Percentiles rank a stretch among this genome's conserved stretches.
These are phyloP conservation scores for Lampropteryx suffumata DNA, from an alignment of 2,888 invertebrate genomes.

Conservation along the genomic window DNA sequence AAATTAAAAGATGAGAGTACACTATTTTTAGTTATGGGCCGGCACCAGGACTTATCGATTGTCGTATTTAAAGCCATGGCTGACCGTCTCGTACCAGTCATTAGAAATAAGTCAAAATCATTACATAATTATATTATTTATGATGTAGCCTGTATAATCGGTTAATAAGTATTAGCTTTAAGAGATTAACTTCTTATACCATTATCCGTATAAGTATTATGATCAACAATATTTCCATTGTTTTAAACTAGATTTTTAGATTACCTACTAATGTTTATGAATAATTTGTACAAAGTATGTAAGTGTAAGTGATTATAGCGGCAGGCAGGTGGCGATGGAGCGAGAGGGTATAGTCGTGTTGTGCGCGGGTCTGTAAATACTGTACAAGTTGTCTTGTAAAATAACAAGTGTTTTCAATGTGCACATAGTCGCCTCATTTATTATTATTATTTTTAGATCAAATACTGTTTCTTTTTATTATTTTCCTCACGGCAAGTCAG, in stretches of 20 bases:
- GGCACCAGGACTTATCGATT: constrained; percentile 40
- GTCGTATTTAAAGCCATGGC: constrained; percentile 63
- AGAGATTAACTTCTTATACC: constrained; percentile 78
- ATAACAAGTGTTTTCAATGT: constrained; percentile 81
- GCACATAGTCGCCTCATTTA: constrained; percentile 83
- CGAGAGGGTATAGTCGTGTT: constrained; percentile 35
- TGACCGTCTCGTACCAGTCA: constrained; percentile 76
- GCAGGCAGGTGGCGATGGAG: constrained; percentile 28
- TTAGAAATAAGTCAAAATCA: constrained; percentile 63
- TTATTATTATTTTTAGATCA: constrained; percentile 80
- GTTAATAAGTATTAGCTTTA: constrained; percentile 66
- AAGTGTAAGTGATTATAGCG: constrained; percentile 38
- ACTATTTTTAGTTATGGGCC: constrained; percentile 9
- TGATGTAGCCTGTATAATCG: constrained; percentile 68
- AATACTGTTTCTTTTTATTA: constrained; percentile 50
- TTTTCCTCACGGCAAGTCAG: constrained; percentile 39
- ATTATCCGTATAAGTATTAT: constrained; percentile 78
- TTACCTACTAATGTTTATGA: constrained; percentile 51
- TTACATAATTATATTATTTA: constrained; percentile 61
- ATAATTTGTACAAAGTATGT: constrained; percentile 79
- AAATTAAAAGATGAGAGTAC: constrained; percentile 24
- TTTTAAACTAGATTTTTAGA: constrained; percentile 69
- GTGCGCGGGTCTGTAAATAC: constrained; percentile 73
- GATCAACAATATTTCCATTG: constrained; percentile 80
- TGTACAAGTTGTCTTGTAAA: constrained; percentile 77